These are phyloP conservation scores for Triplophysa dalaica DNA, from an alignment of 2,113 vertebrate species.

Conservation along the genomic window DNA sequence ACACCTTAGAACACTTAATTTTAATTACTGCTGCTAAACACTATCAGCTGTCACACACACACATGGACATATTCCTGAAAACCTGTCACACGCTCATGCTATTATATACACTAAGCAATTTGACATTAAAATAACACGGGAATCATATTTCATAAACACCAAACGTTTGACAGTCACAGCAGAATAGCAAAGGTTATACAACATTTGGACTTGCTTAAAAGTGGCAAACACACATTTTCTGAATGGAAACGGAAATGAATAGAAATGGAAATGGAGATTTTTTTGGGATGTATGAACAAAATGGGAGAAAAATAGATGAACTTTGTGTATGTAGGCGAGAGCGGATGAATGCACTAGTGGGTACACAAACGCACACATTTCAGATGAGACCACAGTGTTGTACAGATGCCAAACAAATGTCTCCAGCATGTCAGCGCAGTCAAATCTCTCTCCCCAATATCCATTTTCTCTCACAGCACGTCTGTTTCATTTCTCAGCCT, in stretches of 20 bases:
- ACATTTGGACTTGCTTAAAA: not conserved
- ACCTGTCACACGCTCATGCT: conserved; percentile 55
- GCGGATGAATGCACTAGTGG: conserved; percentile 45
- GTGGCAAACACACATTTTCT: not conserved
- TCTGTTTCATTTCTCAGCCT: conserved; percentile 49
- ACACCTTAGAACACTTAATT: conserved; percentile 76
- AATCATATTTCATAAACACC: not conserved
- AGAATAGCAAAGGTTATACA: not conserved
- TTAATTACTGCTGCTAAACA: conserved; percentile 67
- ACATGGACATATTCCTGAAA: not conserved
- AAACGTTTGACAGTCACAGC: not conserved
- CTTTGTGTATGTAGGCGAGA: not conserved
- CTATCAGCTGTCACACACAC: conserved; percentile 67
- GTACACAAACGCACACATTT: conserved; percentile 61
- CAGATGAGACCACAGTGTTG: conserved; percentile 61
- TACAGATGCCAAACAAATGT: conserved; percentile 69
- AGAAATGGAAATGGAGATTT: not conserved
- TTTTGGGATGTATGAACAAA: not conserved
- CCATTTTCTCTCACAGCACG: conserved; percentile 53
- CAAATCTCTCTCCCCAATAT: conserved; percentile 60
- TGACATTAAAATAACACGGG: not conserved
- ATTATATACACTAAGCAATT: conserved; percentile 18
- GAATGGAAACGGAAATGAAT: conserved; percentile 55
- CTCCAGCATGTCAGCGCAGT: conserved; percentile 69
- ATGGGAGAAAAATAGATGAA: conserved; percentile 48